A percentile compares a stretch with the other conserved stretches of the same genome.
Evolutionary conservation across 2,888 invertebrate species (phyloP).

Genomic region (Scaptomyza flava): DNA sequence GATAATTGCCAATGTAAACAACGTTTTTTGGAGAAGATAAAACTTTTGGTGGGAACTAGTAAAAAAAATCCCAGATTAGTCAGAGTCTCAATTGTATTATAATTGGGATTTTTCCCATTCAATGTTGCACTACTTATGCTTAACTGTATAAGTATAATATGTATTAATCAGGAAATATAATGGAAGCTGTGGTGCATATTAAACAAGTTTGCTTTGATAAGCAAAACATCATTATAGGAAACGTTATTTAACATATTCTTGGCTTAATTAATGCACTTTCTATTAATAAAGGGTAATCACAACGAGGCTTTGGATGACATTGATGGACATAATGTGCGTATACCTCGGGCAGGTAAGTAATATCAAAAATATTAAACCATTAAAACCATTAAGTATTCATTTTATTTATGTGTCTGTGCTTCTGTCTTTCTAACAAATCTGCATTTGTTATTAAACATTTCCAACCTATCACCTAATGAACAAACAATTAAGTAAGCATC

Average conservation of each 20-base stretch:
- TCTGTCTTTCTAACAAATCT: slow-evolving; percentile 22
- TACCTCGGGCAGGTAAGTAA: slow-evolving; percentile 61
- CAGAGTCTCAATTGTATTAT: slow-evolving; percentile 32
- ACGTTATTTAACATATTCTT: neutral
- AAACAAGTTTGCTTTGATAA: slow-evolving; percentile 18
- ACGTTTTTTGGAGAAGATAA: neutral
- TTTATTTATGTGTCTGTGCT: slow-evolving; percentile 15
- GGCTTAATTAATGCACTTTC: slow-evolving; percentile 8
- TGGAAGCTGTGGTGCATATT: slow-evolving; percentile 29
- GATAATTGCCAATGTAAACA: slow-evolving; percentile 55
- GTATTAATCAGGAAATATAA: slow-evolving; percentile 29
- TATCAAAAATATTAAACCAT: neutral
- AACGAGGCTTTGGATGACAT: slow-evolving; percentile 32
- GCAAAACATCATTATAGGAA: neutral
- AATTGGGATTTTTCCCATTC: slow-evolving; percentile 16
- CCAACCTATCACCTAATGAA: slow-evolving; percentile 6
- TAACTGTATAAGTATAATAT: slow-evolving; percentile 6
- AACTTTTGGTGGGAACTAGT: slow-evolving; percentile 8
- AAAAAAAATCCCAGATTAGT: slow-evolving; percentile 56
- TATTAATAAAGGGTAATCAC: slow-evolving; percentile 44
- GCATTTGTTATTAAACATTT: slow-evolving; percentile 5
- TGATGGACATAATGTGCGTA: slow-evolving; percentile 41
- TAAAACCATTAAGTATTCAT: slow-evolving; percentile 2
- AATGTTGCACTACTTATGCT: neutral
- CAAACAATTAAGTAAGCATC: slow-evolving; percentile 52